These are phyloP conservation scores for Solenopsis invicta DNA, from an alignment of 1,140 invertebrate genomes.

Conservation along the genomic window DNA sequence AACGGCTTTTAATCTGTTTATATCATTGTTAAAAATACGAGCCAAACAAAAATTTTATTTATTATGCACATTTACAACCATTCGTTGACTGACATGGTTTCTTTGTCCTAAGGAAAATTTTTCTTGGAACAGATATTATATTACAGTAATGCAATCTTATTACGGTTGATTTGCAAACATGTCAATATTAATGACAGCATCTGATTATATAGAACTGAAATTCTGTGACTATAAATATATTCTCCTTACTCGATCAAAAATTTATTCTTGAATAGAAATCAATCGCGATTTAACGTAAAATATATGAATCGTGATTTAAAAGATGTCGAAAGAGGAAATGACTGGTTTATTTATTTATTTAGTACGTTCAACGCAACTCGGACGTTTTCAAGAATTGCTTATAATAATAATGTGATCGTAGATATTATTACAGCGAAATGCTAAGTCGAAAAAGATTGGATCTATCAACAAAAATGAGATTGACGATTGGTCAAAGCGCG, in stretches of 20 bases:
- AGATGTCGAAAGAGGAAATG: neutral
- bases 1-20: neutral
- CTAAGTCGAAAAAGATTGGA: neutral
- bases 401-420: neutral
- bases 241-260: neutral
- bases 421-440: neutral
- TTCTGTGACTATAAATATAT: neutral
- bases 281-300: neutral
- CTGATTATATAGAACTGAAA: neutral
- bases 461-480: slow-evolving; percentile 4
- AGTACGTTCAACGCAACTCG: neutral
- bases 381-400: neutral
- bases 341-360: slow-evolving; percentile 17
- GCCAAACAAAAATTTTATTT: too few relatives aligned
- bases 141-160: neutral
- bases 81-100: neutral
- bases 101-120: neutral
- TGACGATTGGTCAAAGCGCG: neutral
- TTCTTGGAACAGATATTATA: neutral
- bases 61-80: too few relatives aligned
- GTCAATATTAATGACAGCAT: neutral
- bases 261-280: slow-evolving; percentile 2
- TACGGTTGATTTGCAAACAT: neutral
- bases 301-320: neutral
- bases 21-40: too few relatives aligned